Conservation (phyloP, 30 jellyfish, hydroid and myxozoan species). For the Aurelia aurita complex sp. Pacific region DNA sequence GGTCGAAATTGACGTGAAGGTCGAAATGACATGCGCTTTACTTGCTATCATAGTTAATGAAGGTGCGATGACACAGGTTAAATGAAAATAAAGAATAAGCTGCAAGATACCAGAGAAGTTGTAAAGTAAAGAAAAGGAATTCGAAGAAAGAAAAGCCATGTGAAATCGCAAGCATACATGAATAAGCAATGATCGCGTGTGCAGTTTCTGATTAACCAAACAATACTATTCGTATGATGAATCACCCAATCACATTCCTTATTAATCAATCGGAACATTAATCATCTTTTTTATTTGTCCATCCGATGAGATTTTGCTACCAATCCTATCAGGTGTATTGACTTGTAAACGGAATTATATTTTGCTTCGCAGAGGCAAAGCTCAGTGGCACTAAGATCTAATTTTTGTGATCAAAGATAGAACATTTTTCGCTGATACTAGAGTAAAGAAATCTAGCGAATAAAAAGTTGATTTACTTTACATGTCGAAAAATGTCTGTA, state of each 20-base stretch:
- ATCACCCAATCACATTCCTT: background rate
- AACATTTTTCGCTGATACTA: too few species aligned
- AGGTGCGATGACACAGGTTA: background rate
- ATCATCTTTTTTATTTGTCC: too few species aligned
- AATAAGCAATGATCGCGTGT: constrained; percentile 27
- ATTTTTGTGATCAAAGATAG: too few species aligned
- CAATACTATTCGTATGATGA: constrained; percentile 1
- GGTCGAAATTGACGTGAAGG: background rate
- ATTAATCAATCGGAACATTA: background rate
- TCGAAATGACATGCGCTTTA: constrained; percentile 14
- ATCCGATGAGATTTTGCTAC: too few species aligned
- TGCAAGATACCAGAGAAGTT: background rate
- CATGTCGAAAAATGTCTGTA: too few species aligned
- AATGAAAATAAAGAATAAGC: background rate
- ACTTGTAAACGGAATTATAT: too few species aligned
- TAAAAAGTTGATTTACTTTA: too few species aligned
- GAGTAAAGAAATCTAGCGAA: too few species aligned
- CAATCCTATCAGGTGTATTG: too few species aligned
- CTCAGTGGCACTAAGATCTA: too few species aligned
- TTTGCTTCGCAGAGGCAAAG: too few species aligned
- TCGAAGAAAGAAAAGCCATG: constrained; percentile 6
- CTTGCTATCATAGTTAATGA: background rate
- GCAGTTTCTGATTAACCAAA: constrained; percentile 17
- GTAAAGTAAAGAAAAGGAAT: constrained; percentile 1
- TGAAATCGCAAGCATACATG: constrained; percentile 9